Percentiles rank a stretch among this genome's conserved stretches.
Conservation (phyloP, 2,797 vertebrate species). For the Psittacula echo region DNA sequence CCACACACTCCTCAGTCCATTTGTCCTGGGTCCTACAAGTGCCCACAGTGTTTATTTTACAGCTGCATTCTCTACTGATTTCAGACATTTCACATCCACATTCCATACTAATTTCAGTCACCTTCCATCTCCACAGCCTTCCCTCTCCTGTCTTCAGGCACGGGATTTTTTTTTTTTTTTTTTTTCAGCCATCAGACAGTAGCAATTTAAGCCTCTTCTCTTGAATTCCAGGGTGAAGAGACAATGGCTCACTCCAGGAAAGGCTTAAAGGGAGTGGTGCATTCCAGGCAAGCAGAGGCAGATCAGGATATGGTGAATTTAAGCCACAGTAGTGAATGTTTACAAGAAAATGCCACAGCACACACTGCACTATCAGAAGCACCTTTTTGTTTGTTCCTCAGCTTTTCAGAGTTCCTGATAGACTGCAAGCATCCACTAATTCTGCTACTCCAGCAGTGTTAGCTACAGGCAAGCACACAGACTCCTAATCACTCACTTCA, state of each 20-base stretch:
- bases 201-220: not conserved
- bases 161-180: not conserved
- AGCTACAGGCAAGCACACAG: not conserved
- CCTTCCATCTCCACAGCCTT: not conserved
- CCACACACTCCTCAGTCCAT: not conserved
- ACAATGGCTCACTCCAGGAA: not conserved
- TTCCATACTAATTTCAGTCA: not conserved
- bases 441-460: not conserved
- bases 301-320: not conserved
- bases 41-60: not conserved
- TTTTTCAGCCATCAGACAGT: not conserved
- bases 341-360: not conserved
- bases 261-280: slow-evolving; percentile 12
- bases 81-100: not conserved
- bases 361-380: not conserved
- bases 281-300: slow-evolving; percentile 36
- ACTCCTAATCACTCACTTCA: not conserved
- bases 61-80: not conserved
- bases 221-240: not conserved
- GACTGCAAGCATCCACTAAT: not conserved
- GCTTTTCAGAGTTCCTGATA: not conserved
- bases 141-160: not conserved
- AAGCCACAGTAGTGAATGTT: not conserved
- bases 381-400: not conserved
- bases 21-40: not conserved